These are phyloP conservation scores for Hemaris fuciformis DNA, from an alignment of 2,888 invertebrate genomes.

Conservation along the genomic window DNA sequence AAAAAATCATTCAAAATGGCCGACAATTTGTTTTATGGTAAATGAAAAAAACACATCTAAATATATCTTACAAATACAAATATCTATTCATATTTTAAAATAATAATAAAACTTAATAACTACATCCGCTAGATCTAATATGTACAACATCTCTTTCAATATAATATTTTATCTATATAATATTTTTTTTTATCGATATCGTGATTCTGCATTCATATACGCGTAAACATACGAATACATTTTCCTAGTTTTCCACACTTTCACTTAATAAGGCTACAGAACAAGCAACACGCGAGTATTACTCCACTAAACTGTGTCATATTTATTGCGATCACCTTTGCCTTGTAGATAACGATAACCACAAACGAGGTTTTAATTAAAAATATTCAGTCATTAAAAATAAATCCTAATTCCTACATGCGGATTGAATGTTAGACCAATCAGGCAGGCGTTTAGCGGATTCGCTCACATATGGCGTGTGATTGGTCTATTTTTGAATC, in stretches of 20 bases:
- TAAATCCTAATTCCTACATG: too few species aligned
- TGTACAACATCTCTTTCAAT: constrained; percentile 57
- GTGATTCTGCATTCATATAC: constrained; percentile 3
- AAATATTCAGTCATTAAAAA: not conserved
- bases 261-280: constrained; percentile 3
- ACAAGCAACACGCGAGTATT: not conserved
- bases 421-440: too few species aligned
- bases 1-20: not conserved
- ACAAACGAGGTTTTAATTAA: not conserved
- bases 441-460: too few species aligned
- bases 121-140: constrained; percentile 55
- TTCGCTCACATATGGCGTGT: too few species aligned
- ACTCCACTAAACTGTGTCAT: not conserved
- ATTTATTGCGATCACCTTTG: not conserved
- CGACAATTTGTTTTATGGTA: constrained; percentile 50
- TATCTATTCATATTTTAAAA: constrained; percentile 58
- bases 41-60: constrained; percentile 70
- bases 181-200: constrained; percentile 13
- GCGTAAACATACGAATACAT: not conserved
- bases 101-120: constrained; percentile 55
- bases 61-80: constrained; percentile 69
- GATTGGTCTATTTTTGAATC: too few species aligned
- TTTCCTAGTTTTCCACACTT: not conserved
- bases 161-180: constrained; percentile 34
- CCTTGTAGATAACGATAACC: not conserved